Evolutionary conservation across 2,888 invertebrate genomes (phyloP).

Genomic region (Odontocolon sp.): DNA sequence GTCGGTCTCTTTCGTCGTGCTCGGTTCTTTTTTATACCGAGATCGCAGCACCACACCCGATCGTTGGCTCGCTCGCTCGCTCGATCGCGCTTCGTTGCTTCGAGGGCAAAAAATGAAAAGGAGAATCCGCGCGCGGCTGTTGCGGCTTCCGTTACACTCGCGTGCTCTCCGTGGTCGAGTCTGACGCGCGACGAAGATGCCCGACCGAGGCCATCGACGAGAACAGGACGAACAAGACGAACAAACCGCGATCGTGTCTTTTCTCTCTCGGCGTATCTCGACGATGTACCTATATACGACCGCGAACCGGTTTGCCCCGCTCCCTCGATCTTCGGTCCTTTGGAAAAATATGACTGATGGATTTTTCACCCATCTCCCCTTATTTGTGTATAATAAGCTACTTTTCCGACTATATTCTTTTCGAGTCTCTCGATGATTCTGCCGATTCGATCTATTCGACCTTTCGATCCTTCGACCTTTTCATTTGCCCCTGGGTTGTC

Average conservation of each 20-base stretch:
- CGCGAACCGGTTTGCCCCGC: constrained; percentile 58
- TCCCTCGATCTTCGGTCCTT: constrained; percentile 26
- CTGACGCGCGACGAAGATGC: constrained; percentile 53
- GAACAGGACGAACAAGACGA: constrained; percentile 16
- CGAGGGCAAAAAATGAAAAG: constrained; percentile 69
- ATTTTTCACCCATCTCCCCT: constrained; percentile 29
- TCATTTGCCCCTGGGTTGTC: no score
- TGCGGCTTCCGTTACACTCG: constrained; percentile 74
- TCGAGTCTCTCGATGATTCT: no score
- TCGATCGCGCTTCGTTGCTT: constrained; percentile 36
- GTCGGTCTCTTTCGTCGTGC: no score
- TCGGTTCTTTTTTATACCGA: constrained; percentile 56
- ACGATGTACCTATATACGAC: constrained; percentile 36
- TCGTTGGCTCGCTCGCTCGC: constrained; percentile 18
- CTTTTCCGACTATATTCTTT: no score
- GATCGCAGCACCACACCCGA: constrained; percentile 17
- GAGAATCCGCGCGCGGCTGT: constrained; percentile 73
- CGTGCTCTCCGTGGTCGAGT: constrained; percentile 26
- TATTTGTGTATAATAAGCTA: no score
- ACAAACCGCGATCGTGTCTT: constrained; percentile 61
- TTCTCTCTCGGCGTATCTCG: background rate
- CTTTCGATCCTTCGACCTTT: no score
- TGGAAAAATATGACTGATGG: constrained; percentile 58
- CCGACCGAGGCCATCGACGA: constrained; percentile 5
- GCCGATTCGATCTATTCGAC: no score